Percentiles rank a stretch among this genome's conserved stretches.
phyloP scores from a whole-genome alignment of 2,113 vertebrate species.

The Eulemur rufifrons region DNA sequence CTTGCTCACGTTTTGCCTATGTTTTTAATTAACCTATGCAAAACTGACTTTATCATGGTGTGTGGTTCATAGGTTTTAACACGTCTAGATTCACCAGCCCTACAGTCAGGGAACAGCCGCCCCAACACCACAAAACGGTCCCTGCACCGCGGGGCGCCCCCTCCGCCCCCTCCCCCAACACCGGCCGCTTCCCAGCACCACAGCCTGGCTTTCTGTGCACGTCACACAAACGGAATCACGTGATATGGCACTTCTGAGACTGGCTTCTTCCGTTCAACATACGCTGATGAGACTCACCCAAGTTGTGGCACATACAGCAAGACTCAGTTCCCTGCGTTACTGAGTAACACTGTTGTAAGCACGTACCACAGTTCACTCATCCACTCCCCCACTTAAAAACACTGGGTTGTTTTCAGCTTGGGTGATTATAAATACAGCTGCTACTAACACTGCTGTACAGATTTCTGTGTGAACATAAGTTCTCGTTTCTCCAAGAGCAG shows the following conservation, averaged over 20 bases:
- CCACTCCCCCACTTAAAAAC: neutral
- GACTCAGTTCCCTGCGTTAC: neutral
- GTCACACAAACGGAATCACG: rapidly evolving
- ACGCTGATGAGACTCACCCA: no score
- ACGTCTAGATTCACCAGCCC: neutral
- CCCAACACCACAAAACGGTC: no score
- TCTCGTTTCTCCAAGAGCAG: neutral
- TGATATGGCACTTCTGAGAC: rapidly evolving
- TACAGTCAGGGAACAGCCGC: neutral
- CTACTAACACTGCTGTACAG: neutral
- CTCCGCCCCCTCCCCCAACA: no score
- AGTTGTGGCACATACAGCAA: rapidly evolving
- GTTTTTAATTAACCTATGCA: neutral
- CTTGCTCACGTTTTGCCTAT: neutral
- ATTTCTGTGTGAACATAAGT: neutral
- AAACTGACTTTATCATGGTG: neutral
- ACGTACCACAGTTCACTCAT: rapidly evolving
- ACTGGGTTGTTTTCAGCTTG: neutral
- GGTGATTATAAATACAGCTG: neutral
- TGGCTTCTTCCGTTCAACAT: neutral
- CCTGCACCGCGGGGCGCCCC: neutral
- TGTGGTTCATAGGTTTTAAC: neutral
- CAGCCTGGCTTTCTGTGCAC: rapidly evolving
- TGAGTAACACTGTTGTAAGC: rapidly evolving
- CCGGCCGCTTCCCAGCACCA: neutral